Evolutionary conservation across 2,888 invertebrate species (phyloP).

Genomic region (Eumacrocentrus americanus): DNA sequence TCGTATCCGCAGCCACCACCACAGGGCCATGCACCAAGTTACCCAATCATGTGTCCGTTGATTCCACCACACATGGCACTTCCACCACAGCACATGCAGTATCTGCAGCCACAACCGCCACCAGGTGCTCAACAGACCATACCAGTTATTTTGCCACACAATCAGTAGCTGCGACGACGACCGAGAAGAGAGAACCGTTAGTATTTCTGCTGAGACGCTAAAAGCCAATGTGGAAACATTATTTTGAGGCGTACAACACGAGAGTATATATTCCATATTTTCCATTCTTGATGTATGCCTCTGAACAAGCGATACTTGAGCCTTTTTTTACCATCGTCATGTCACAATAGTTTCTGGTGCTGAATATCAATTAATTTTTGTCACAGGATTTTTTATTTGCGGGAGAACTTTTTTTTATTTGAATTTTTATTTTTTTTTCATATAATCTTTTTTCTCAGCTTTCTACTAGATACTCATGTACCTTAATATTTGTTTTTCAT

Average conservation of each 20-base stretch:
- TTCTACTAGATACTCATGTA: slow-evolving; percentile 27
- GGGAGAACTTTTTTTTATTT: too few relatives aligned
- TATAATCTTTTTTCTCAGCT: not conserved
- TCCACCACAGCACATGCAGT: slow-evolving; percentile 65
- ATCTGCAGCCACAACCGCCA: slow-evolving; percentile 63
- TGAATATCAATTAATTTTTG: too few relatives aligned
- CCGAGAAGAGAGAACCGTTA: slow-evolving; percentile 48
- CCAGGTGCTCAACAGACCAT: slow-evolving; percentile 61
- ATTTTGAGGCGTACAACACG: too few relatives aligned
- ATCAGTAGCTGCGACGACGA: slow-evolving; percentile 62
- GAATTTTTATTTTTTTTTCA: slow-evolving; percentile 3
- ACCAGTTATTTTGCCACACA: slow-evolving; percentile 62
- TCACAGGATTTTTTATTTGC: too few relatives aligned
- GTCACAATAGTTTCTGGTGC: too few relatives aligned
- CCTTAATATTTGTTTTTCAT: slow-evolving; percentile 37
- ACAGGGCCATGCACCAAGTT: slow-evolving; percentile 63
- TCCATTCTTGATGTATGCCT: too few relatives aligned
- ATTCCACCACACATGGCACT: slow-evolving; percentile 61
- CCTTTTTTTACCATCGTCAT: too few relatives aligned
- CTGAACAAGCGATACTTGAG: too few relatives aligned
- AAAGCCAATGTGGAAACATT: slow-evolving; percentile 6
- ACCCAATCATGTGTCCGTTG: slow-evolving; percentile 68
- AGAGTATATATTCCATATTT: too few relatives aligned
- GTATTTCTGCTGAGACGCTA: slow-evolving; percentile 28
- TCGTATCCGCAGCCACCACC: slow-evolving; percentile 68